Evolutionary conservation across 2,888 invertebrate species (phyloP).

Genomic region (Chirona hameri): DNA sequence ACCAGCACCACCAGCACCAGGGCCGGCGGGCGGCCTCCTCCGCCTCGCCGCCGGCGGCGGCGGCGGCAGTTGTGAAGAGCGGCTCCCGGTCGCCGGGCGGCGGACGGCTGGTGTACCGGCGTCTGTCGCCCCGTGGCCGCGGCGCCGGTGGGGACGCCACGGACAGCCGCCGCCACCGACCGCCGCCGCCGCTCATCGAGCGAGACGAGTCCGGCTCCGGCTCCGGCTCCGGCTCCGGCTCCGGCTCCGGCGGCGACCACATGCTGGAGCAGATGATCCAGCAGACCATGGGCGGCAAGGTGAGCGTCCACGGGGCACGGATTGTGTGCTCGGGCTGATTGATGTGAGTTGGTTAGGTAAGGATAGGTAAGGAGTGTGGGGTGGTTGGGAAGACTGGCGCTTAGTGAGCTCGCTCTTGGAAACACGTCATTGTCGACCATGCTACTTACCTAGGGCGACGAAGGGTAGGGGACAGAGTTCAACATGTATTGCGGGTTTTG

Average conservation of each 20-base stretch:
- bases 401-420: no score
- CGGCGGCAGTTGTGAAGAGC: not conserved
- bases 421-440: no score
- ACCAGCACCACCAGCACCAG: not conserved
- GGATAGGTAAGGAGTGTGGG: no score
- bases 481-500: no score
- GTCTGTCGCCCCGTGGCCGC: not conserved
- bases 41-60: not conserved
- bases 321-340: no score
- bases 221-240: not conserved
- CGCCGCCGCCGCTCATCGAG: conserved; percentile 1
- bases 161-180: not conserved
- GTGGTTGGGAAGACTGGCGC: no score
- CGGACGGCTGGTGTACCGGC: not conserved
- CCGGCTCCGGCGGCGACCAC: not conserved
- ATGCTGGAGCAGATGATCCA: conserved; percentile 29
- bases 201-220: not conserved
- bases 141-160: conserved; percentile 29
- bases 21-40: not conserved
- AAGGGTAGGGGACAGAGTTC: no score
- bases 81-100: conserved; percentile 2
- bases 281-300: conserved; percentile 3
- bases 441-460: no score
- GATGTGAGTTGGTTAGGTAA: no score
- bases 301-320: not conserved